Conservation (phyloP, 2,113 vertebrate genomes). For the Triplophysa rosa region DNA sequence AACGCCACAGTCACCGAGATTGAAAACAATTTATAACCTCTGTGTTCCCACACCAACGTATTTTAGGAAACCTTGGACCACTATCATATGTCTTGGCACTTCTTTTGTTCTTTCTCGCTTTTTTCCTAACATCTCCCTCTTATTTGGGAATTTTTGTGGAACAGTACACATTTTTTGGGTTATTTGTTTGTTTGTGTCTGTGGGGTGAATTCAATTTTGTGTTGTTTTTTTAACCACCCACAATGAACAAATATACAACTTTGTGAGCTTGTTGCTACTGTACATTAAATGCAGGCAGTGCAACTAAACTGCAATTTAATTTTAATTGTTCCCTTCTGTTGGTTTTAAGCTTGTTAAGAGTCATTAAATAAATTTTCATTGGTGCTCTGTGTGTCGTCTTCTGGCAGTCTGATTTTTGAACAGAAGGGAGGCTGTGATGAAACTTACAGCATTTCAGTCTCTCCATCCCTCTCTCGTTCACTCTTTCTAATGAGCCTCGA, state of each 20-base stretch:
- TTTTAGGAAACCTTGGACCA: constrained; percentile 8
- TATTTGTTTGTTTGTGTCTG: background rate
- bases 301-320: too few relatives aligned
- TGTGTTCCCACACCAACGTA: background rate
- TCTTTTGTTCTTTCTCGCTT: background rate
- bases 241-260: too few relatives aligned
- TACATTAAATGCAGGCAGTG: too few relatives aligned
- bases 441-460: background rate
- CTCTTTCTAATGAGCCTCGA: background rate
- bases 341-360: background rate
- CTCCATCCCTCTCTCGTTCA: background rate
- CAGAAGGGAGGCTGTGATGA: background rate
- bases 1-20: constrained; percentile 15
- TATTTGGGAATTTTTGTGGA: background rate
- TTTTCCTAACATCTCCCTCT: background rate
- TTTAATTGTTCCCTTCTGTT: background rate
- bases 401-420: background rate
- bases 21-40: constrained; percentile 18
- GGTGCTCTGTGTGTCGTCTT: background rate
- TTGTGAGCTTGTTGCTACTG: too few relatives aligned
- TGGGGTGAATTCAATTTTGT: background rate
- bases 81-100: constrained; percentile 14
- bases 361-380: background rate
- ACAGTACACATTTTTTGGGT: background rate
- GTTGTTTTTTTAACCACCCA: too few relatives aligned